These are phyloP conservation scores for Chamaea fasciata DNA, from an alignment of 2,113 vertebrate species.

Conservation along the genomic window DNA sequence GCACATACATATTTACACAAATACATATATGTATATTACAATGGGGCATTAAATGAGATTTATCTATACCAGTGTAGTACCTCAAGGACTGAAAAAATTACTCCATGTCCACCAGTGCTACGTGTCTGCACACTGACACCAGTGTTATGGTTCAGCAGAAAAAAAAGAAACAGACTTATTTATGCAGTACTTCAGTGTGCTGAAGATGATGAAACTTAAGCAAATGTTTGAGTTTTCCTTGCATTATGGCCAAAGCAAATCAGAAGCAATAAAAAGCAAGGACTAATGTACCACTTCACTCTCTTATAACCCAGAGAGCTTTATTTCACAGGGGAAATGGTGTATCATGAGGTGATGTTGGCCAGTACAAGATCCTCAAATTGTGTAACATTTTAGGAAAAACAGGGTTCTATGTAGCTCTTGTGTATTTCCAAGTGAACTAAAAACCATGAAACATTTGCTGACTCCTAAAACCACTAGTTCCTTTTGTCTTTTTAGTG, in stretches of 20 bases:
- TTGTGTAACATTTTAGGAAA: not conserved
- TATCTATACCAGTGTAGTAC: not conserved
- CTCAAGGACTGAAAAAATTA: not conserved
- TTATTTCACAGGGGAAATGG: slow-evolving; percentile 1
- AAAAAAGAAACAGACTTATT: not conserved
- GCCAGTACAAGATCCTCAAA: not conserved
- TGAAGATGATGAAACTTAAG: slow-evolving; percentile 9
- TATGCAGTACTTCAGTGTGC: not conserved
- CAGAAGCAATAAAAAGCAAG: not conserved
- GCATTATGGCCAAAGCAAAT: slow-evolving; percentile 16
- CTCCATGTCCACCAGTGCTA: not conserved
- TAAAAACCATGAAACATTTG: not conserved
- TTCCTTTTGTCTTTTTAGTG: not conserved
- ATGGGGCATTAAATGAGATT: not conserved
- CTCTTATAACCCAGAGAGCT: not conserved
- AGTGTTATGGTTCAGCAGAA: not conserved
- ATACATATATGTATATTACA: not conserved
- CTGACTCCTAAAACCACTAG: not conserved
- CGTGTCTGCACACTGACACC: not conserved
- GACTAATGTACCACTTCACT: not conserved
- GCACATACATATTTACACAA: not conserved
- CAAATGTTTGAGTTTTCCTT: slow-evolving; percentile 40
- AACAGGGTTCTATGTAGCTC: not conserved
- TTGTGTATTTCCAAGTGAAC: not conserved
- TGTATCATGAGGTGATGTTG: not conserved